Percentiles rank a stretch among this genome's conserved stretches.
phyloP scores from a whole-genome alignment of 2,797 vertebrate genomes.

The Novumbra hubbsi region DNA sequence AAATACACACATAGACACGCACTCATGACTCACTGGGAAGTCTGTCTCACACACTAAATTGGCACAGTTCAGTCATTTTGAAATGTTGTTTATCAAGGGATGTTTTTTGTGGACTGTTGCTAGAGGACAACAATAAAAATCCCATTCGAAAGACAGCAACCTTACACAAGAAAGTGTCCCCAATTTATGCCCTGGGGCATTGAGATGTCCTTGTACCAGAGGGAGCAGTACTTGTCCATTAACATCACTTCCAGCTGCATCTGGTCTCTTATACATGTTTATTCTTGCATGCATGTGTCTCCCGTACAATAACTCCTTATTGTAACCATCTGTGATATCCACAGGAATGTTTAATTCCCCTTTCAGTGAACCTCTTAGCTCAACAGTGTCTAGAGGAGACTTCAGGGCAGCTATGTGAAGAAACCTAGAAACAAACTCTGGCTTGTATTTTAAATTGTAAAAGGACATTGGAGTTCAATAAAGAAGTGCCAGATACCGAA shows the following conservation, averaged over 20 bases:
- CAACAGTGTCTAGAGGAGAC: neutral
- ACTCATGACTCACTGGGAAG: neutral
- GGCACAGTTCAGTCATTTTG: neutral
- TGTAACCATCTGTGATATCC: neutral
- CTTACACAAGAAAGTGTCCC: no score
- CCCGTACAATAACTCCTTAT: neutral
- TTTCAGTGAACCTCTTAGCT: neutral
- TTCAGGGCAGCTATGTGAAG: slow-evolving; percentile 26
- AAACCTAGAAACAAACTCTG: slow-evolving; percentile 19
- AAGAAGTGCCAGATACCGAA: slow-evolving; percentile 54
- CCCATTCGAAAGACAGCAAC: no score
- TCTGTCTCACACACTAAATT: neutral
- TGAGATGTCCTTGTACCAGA: no score
- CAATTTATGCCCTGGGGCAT: no score
- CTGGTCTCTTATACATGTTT: no score
- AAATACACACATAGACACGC: slow-evolving; percentile 5
- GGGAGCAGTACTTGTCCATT: no score
- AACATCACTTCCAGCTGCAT: no score
- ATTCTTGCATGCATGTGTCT: neutral
- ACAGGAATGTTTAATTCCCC: neutral
- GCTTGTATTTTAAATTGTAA: no score
- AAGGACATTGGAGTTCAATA: slow-evolving; percentile 19
- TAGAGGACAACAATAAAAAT: no score
- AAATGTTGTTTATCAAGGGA: neutral
- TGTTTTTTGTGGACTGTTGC: no score